Evolutionary conservation across 2,888 invertebrate genomes (phyloP), one percentile per base, ranked within the genome.

Genomic region (Tridacna crocea): DNA sequence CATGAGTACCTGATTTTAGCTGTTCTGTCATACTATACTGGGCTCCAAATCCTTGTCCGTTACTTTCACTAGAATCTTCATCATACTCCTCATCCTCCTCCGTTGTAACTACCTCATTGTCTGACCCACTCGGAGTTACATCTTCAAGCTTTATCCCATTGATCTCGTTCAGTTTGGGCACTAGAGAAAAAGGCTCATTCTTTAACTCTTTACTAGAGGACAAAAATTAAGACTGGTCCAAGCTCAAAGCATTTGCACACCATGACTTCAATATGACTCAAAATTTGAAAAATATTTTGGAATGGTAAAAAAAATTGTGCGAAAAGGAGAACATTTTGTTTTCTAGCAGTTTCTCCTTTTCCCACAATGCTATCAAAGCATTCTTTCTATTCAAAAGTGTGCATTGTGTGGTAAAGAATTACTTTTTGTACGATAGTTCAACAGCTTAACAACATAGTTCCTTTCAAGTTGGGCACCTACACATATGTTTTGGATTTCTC

Each of bases 1-100:
- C 19, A 55, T 15, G 10, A 3, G 19, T 55, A 55, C 55, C 55
- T 6, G 55, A 3, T 55, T 55, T 55, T 15, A 19, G 15, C 22
- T 70, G 51, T 0, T 36, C 70, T 19, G 73, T 55, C 73, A 83
- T 72, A 26, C 63, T 80, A 58, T 88, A 88, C 77, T 87, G 77
- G 8, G 73, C 36, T 17, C 88, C 88, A 78, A 88, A 88, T 13
- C 79, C 89, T 26, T 68, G 76, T 24, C 80, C 83, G 26, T 87
- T 85, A 26, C 87, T 61, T 13, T 47, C 65, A 27, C 65, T 66
- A 3, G 75, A 84, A 10, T 87, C 89, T 3, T 89, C 88, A 24
- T 88, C 79, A 12, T 84, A 87, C 27, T 89, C 81, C 19, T 84
- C 88, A n/a, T 89, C 88, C 10, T 88, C 89, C 27, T 87, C 89